These are phyloP conservation scores for Drosophila leontia DNA, from an alignment of 1,140 invertebrate species.

Conservation along the genomic window DNA sequence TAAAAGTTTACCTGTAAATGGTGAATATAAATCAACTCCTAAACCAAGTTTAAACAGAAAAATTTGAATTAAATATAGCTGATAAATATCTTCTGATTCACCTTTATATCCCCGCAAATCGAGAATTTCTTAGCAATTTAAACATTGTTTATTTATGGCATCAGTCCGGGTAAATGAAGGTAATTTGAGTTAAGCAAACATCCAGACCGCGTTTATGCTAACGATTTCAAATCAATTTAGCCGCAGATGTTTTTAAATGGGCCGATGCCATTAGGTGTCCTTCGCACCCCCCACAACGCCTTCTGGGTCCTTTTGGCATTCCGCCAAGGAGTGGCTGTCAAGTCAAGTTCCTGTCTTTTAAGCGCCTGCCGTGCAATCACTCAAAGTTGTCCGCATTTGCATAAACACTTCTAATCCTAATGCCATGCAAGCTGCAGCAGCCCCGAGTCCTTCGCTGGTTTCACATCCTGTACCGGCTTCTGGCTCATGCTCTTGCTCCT, in stretches of 20 bases:
- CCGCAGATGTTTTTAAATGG: slow-evolving; percentile 50
- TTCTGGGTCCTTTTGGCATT: slow-evolving; percentile 17
- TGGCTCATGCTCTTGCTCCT: slow-evolving; percentile 12
- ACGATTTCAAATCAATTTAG: slow-evolving; percentile 61
- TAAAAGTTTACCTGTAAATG: background rate
- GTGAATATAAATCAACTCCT: background rate
- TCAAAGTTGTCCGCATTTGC: slow-evolving; percentile 80
- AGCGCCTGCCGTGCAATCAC: slow-evolving; percentile 63
- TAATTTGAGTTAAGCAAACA: slow-evolving; percentile 36
- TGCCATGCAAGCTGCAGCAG: slow-evolving; percentile 68
- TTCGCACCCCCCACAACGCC: background rate
- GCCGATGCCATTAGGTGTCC: slow-evolving; percentile 36
- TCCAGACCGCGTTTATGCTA: slow-evolving; percentile 39
- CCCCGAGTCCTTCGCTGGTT: slow-evolving; percentile 11
- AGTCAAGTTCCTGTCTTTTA: slow-evolving; percentile 33
- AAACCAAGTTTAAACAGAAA: background rate
- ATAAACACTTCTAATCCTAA: slow-evolving; percentile 82
- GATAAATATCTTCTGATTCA: background rate
- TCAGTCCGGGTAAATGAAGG: slow-evolving; percentile 6
- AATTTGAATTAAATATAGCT: background rate
- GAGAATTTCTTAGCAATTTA: slow-evolving; percentile 6
- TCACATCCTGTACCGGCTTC: slow-evolving; percentile 14
- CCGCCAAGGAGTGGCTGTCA: slow-evolving; percentile 43
- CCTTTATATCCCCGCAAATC: background rate
- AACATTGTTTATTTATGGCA: slow-evolving; percentile 28